A percentile compares a stretch with the other conserved stretches of the same genome.
phyloP scores from a whole-genome alignment of 2,797 vertebrate genomes.

The Myotis findleyi region DNA sequence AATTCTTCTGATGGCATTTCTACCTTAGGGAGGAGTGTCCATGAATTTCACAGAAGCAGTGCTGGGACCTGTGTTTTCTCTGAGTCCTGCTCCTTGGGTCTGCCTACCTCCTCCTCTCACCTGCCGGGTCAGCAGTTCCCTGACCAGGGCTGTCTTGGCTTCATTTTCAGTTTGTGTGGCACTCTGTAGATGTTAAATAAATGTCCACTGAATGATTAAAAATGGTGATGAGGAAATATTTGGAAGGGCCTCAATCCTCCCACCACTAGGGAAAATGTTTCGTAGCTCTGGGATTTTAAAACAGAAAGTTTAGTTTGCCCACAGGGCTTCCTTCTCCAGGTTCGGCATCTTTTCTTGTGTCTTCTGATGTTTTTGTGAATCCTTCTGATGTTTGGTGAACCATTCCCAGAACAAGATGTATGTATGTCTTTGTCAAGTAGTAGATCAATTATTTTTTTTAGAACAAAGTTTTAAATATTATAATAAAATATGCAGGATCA shows the following conservation, averaged over 20 bases:
- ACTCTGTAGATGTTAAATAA: neutral
- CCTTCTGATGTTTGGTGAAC: neutral
- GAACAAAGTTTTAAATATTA: neutral
- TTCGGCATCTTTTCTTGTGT: neutral
- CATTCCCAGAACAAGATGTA: neutral
- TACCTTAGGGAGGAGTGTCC: neutral
- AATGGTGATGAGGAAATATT: neutral
- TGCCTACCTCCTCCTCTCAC: too few relatives aligned
- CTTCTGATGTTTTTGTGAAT: too few relatives aligned
- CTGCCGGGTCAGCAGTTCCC: neutral
- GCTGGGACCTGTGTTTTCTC: neutral
- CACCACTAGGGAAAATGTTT: neutral
- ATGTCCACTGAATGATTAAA: neutral
- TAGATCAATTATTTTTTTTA: neutral
- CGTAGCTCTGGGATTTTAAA: neutral
- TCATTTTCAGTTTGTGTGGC: neutral
- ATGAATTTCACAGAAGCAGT: neutral
- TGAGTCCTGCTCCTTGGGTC: neutral
- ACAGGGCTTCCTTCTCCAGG: neutral
- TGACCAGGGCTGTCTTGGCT: neutral
- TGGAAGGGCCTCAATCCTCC: neutral
- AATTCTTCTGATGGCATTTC: slow-evolving; percentile 27
- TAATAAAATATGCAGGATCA: neutral
- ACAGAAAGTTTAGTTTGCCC: neutral
- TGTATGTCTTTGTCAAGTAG: neutral